phyloP scores from a whole-genome alignment of 2,113 vertebrate genomes.

The Clarias gariepinus region DNA sequence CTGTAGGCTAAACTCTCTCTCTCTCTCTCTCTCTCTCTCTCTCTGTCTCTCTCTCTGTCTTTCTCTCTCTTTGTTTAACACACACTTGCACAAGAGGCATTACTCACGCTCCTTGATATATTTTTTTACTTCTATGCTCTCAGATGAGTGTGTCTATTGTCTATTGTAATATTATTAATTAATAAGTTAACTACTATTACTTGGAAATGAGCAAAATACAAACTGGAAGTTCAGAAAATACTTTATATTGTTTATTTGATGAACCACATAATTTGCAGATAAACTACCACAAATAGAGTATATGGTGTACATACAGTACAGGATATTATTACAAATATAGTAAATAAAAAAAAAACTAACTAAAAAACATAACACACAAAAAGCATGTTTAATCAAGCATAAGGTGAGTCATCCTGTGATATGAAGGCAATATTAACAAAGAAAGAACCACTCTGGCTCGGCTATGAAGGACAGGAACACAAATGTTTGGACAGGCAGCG shows the following conservation, averaged over 20 bases:
- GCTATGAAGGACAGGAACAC: not conserved
- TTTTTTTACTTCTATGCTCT: conserved; percentile 16
- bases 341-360: not conserved
- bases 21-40: too few relatives aligned
- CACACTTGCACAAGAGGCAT: not conserved
- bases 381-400: not conserved
- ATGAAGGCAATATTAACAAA: conserved; percentile 11
- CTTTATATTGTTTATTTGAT: not conserved
- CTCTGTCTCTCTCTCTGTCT: too few relatives aligned
- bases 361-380: not conserved
- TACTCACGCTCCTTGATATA: conserved; percentile 1
- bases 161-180: not conserved
- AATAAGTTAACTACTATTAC: not conserved
- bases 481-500: not conserved
- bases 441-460: not conserved
- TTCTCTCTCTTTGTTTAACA: not conserved
- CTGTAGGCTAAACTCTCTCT: conserved; percentile 14
- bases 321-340: not conserved
- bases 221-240: too few relatives aligned
- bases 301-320: not conserved
- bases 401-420: conserved; percentile 18
- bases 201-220: not conserved
- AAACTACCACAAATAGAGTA: too few relatives aligned
- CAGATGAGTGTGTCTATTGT: not conserved
- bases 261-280: not conserved